Conservation (phyloP, 2,797 vertebrate species). For the Gambelia wislizenii region DNA sequence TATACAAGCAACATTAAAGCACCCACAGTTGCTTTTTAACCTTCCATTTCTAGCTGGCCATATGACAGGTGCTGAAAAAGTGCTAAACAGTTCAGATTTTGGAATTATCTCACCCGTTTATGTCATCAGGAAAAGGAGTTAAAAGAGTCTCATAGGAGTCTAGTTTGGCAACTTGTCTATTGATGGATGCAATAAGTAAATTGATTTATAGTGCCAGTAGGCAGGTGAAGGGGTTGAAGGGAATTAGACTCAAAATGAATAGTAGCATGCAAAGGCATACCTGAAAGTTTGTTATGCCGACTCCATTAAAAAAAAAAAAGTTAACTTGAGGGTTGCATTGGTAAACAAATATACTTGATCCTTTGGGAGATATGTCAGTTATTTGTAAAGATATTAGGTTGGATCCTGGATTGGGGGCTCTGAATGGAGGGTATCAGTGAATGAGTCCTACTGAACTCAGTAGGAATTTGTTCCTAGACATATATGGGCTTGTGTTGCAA, state of each 20-base stretch:
- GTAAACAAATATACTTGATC: neutral
- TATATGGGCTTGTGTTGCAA: neutral
- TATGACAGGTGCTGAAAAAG: neutral
- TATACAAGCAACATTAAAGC: neutral
- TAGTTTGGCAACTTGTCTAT: neutral
- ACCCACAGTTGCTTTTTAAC: neutral
- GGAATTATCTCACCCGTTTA: neutral
- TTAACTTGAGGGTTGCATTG: neutral
- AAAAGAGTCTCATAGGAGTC: neutral
- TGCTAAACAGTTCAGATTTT: conserved; percentile 17
- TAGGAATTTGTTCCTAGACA: neutral
- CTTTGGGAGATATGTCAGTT: neutral
- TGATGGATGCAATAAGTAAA: neutral
- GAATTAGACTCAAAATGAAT: neutral
- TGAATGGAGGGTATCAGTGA: too few species aligned
- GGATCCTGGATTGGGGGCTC: too few species aligned
- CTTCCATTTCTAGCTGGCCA: neutral
- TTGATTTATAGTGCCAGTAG: neutral
- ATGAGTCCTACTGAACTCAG: neutral
- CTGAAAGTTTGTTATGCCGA: too few species aligned
- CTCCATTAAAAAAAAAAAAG: too few species aligned
- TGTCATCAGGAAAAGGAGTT: neutral
- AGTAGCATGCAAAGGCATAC: neutral
- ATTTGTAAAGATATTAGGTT: neutral
- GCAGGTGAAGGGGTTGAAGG: neutral